Evolutionary conservation across 2,113 vertebrate species (phyloP).

Genomic region (Cryptotis parvus): DNA sequence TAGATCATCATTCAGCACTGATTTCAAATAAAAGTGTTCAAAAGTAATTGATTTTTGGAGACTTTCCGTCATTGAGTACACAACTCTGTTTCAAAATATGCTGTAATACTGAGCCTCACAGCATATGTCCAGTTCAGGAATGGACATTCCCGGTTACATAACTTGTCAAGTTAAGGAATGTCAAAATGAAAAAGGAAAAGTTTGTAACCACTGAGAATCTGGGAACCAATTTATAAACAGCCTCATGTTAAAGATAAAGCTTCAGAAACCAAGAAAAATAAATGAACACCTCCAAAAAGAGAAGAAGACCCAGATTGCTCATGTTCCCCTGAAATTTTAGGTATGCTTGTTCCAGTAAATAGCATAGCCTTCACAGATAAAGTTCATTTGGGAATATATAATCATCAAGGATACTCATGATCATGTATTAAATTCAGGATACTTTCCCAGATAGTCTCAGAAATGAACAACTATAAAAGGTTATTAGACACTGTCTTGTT

Average conservation of each 20-base stretch:
- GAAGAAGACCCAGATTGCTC: not conserved
- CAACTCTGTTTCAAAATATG: conserved; percentile 5
- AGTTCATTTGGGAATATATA: not conserved
- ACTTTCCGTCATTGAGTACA: not conserved
- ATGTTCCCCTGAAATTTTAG: not conserved
- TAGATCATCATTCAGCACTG: not conserved
- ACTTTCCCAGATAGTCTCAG: conserved; percentile 28
- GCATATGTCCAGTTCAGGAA: conserved; percentile 15
- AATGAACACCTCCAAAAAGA: not conserved
- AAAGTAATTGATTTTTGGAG: not conserved
- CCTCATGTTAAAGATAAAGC: conserved; percentile 2
- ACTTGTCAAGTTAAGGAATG: conserved; percentile 19
- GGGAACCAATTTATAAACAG: not conserved
- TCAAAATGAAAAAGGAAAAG: conserved; percentile 33
- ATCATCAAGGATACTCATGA: not conserved
- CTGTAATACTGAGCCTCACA: not conserved
- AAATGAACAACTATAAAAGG: conserved; percentile 35
- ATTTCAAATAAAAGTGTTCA: not conserved
- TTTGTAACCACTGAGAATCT: conserved; percentile 4
- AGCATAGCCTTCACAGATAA: not conserved
- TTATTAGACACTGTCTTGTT: conserved; percentile 1
- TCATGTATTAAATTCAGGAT: not conserved
- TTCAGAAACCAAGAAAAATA: not conserved
- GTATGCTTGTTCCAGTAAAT: not conserved
- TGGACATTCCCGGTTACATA: too few relatives aligned